phyloP scores from a whole-genome alignment of 2,888 invertebrate species.

The Zeuzera pyrina region DNA sequence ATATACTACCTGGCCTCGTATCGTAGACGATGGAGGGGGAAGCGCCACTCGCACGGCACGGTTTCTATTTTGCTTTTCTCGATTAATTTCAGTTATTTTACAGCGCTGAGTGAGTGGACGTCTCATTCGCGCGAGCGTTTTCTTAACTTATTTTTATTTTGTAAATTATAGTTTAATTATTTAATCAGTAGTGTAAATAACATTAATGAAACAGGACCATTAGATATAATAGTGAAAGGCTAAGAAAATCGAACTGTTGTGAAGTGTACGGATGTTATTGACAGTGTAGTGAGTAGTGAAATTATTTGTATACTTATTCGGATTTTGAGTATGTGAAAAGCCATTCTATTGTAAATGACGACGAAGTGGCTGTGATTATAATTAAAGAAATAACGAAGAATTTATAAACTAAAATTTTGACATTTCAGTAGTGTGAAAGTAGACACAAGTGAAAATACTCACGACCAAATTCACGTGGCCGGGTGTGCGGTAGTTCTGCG shows the following conservation, averaged over 20 bases:
- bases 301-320: constrained; percentile 30
- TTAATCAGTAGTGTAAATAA: constrained; percentile 36
- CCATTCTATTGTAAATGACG: constrained; percentile 20
- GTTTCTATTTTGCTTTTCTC: constrained; percentile 72
- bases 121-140: constrained; percentile 50
- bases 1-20: constrained; percentile 65
- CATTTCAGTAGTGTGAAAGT: constrained; percentile 50
- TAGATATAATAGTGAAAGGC: constrained; percentile 35
- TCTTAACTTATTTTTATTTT: constrained; percentile 47
- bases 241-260: constrained; percentile 29
- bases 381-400: constrained; percentile 18
- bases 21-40: constrained; percentile 53
- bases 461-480: constrained; percentile 14
- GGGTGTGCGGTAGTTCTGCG: constrained; percentile 28
- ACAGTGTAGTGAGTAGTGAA: constrained; percentile 1
- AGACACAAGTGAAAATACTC: constrained; percentile 32
- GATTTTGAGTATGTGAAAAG: constrained; percentile 33
- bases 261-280: constrained; percentile 24
- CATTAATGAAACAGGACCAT: constrained; percentile 26
- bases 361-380: constrained; percentile 44
- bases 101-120: constrained; percentile 44
- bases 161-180: constrained; percentile 6
- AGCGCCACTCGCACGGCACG: constrained; percentile 57
- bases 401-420: constrained; percentile 41
- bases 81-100: constrained; percentile 57